A percentile compares a stretch with the other conserved stretches of the same genome.
phyloP scores from a whole-genome alignment of 2,797 vertebrate genomes.

The Sebastes wilsoni region DNA sequence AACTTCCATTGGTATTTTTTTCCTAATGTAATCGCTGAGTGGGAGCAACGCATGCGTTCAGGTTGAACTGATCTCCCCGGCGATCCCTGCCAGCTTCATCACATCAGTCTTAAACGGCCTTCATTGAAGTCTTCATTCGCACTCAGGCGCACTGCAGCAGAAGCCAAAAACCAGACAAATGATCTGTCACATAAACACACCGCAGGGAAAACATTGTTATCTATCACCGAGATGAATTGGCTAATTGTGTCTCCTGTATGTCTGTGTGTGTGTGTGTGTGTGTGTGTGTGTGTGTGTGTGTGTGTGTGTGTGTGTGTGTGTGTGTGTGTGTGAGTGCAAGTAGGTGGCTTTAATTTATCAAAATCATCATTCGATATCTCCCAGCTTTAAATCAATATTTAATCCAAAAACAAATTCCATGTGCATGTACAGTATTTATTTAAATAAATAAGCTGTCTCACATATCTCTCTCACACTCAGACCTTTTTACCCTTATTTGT shows the following conservation, averaged over 20 bases:
- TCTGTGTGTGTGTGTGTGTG: background rate
- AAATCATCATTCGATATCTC: background rate
- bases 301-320: background rate
- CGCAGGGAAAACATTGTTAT: slow-evolving; percentile 30
- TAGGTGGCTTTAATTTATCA: slow-evolving; percentile 3
- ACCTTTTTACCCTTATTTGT: background rate
- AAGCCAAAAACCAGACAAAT: slow-evolving; percentile 60
- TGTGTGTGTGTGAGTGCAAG: background rate
- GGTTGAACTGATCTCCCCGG: slow-evolving; percentile 40
- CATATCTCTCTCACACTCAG: background rate
- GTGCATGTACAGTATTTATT: background rate
- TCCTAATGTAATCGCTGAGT: slow-evolving; percentile 26
- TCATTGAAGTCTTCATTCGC: slow-evolving; percentile 44
- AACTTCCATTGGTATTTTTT: slow-evolving; percentile 36
- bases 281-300: background rate
- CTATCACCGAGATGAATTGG: slow-evolving; percentile 34
- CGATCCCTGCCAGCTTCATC: slow-evolving; percentile 24
- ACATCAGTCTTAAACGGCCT: slow-evolving; percentile 26
- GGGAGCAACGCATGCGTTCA: slow-evolving; percentile 36
- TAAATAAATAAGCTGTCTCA: background rate
- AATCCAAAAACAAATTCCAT: slow-evolving; percentile 14
- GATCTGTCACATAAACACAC: slow-evolving; percentile 41
- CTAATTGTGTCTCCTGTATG: slow-evolving; percentile 2
- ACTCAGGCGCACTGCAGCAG: slow-evolving; percentile 30
- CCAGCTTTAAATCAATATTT: slow-evolving; percentile 18